Evolutionary conservation across 2,888 invertebrate species (phyloP).

Genomic region (Alloscopus bannaensis): DNA sequence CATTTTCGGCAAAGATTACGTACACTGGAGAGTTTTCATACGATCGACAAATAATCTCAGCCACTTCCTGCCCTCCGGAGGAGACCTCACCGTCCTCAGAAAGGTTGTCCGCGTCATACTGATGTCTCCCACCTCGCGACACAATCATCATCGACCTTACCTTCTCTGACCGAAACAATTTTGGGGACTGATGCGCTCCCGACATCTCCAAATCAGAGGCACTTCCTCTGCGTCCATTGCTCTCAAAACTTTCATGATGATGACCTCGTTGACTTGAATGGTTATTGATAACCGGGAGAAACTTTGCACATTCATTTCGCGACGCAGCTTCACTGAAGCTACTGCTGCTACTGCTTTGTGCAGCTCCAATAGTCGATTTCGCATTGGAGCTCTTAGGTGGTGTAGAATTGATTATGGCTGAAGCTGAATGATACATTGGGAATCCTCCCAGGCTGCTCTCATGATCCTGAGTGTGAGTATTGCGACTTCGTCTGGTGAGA

Average conservation of each 20-base stretch:
- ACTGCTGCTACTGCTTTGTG: slow-evolving; percentile 50
- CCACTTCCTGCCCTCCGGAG: slow-evolving; percentile 72
- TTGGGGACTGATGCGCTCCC: slow-evolving; percentile 55
- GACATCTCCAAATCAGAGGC: slow-evolving; percentile 67
- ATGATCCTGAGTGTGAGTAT: slow-evolving; percentile 15
- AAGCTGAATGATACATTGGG: slow-evolving; percentile 62
- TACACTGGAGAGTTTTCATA: slow-evolving; percentile 73
- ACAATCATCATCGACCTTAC: slow-evolving; percentile 68
- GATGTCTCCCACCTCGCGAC: slow-evolving; percentile 41
- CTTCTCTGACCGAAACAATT: slow-evolving; percentile 50
- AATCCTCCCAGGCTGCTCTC: slow-evolving; percentile 45
- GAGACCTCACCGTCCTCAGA: slow-evolving; percentile 72
- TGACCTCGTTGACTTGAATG: not conserved
- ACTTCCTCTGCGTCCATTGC: slow-evolving; percentile 61
- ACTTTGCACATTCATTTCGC: slow-evolving; percentile 27
- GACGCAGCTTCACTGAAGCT: slow-evolving; percentile 54
- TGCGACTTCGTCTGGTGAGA: slow-evolving; percentile 48
- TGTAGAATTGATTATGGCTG: slow-evolving; percentile 48
- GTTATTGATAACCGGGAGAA: slow-evolving; percentile 24
- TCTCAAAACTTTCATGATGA: slow-evolving; percentile 19
- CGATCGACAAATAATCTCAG: slow-evolving; percentile 71
- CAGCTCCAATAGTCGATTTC: slow-evolving; percentile 5
- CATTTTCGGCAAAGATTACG: slow-evolving; percentile 18
- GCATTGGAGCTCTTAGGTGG: not conserved
- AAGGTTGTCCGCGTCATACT: slow-evolving; percentile 51